Evolutionary conservation across 2,797 vertebrate genomes (phyloP).

Genomic region (Thunnus albacares): DNA sequence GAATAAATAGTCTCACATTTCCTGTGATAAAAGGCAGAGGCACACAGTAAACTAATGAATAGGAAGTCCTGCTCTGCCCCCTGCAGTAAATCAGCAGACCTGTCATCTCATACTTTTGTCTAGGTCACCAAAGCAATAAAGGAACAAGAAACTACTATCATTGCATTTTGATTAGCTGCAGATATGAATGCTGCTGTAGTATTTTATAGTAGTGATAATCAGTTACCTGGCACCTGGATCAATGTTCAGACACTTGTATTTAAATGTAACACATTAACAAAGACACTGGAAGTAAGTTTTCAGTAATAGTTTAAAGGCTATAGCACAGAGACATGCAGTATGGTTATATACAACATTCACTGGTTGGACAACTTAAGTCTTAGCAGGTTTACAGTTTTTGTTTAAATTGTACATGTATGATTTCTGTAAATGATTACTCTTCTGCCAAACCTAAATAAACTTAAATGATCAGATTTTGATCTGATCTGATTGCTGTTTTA

Average conservation of each 20-base stretch:
- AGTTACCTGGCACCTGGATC: neutral
- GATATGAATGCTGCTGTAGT: neutral
- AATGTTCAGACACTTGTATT: conserved; percentile 6
- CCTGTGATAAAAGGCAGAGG: too few species aligned
- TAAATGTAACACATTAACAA: neutral
- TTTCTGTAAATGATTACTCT: neutral
- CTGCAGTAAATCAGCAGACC: conserved; percentile 10
- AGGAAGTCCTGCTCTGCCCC: conserved; percentile 2
- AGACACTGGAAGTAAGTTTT: neutral
- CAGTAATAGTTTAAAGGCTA: neutral
- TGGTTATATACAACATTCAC: neutral
- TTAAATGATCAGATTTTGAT: neutral
- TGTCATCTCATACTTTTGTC: neutral
- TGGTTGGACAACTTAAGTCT: neutral
- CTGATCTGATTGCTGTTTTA: neutral
- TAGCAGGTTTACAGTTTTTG: neutral
- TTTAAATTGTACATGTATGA: neutral
- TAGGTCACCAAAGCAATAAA: neutral
- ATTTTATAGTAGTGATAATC: neutral
- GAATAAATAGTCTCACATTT: too few species aligned
- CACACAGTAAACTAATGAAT: neutral
- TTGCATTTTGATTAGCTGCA: neutral
- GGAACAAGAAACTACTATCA: neutral
- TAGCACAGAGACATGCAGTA: neutral
- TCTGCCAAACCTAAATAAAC: neutral